Evolutionary conservation across 2,797 vertebrate genomes (phyloP).

Genomic region (Coracias cyanogaster): DNA sequence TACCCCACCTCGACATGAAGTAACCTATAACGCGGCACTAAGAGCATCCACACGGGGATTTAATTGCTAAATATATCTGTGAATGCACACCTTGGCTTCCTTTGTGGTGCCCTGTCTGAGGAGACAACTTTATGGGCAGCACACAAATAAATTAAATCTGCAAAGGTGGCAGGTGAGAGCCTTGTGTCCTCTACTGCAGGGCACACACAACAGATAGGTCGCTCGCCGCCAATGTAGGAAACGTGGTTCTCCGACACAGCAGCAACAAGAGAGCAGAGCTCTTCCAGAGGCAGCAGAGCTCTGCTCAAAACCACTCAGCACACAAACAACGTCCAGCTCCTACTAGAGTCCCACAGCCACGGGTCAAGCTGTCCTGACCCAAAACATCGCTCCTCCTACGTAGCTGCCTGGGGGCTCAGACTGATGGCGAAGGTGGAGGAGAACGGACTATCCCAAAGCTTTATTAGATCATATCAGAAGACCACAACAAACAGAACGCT

Average conservation of each 20-base stretch:
- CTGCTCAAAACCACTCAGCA: neutral
- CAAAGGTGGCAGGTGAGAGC: neutral
- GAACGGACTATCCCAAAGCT: neutral
- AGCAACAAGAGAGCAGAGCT: neutral
- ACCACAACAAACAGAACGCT: neutral
- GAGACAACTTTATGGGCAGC: neutral
- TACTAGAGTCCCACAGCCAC: neutral
- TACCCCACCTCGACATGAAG: neutral
- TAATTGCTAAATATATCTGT: conserved; percentile 46
- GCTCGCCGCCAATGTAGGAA: accelerated
- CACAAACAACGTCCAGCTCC: neutral
- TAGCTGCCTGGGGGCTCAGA: neutral
- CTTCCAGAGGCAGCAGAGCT: neutral
- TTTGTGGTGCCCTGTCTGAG: neutral
- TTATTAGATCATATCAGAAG: neutral
- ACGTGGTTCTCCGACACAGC: neutral
- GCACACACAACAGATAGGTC: neutral
- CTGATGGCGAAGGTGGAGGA: neutral
- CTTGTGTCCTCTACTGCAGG: neutral
- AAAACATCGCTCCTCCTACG: neutral
- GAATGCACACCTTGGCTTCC: conserved; percentile 15
- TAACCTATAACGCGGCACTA: conserved; percentile 34
- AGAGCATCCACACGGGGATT: conserved; percentile 10
- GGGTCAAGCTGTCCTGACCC: neutral
- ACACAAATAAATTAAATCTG: neutral